Percentiles rank a stretch among this genome's conserved stretches.
Evolutionary conservation across 2,888 invertebrate species (phyloP).

Genomic region (Antheraea yamamai): DNA sequence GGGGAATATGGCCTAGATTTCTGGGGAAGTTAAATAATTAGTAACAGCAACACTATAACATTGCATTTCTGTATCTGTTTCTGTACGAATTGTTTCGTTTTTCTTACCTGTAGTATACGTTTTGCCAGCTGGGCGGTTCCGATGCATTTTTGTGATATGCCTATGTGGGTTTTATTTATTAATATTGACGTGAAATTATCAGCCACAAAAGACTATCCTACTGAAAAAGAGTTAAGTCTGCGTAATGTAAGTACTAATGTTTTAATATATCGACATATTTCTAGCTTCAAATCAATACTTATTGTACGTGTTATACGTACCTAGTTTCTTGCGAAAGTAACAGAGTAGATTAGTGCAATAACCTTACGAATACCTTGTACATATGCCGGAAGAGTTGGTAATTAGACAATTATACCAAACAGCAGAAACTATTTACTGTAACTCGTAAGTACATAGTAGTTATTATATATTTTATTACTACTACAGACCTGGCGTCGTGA

Average conservation of each 20-base stretch:
- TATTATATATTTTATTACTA: neutral
- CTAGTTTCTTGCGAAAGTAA: constrained; percentile 50
- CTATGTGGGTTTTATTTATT: constrained; percentile 26
- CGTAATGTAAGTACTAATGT: constrained; percentile 8
- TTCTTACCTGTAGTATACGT: constrained; percentile 29
- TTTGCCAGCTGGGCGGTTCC: constrained; percentile 79
- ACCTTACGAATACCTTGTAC: constrained; percentile 34
- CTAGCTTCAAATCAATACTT: constrained; percentile 51
- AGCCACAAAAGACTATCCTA: neutral
- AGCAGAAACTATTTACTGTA: neutral
- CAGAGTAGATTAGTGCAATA: constrained; percentile 45
- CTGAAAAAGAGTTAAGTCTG: constrained; percentile 36
- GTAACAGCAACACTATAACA: neutral
- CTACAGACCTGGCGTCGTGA: neutral
- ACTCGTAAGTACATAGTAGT: neutral
- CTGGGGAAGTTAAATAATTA: neutral
- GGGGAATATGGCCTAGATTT: neutral
- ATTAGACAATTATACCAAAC: constrained; percentile 1
- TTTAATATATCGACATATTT: constrained; percentile 33
- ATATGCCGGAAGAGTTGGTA: constrained; percentile 27
- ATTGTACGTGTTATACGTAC: constrained; percentile 13
- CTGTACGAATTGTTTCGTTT: neutral
- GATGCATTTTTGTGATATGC: constrained; percentile 49
- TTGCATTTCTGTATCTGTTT: neutral
- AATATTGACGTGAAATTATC: constrained; percentile 26